Evolutionary conservation across 2,113 vertebrate genomes (phyloP), one percentile per base, ranked within the genome.

Genomic region (Helogale parvula): DNA sequence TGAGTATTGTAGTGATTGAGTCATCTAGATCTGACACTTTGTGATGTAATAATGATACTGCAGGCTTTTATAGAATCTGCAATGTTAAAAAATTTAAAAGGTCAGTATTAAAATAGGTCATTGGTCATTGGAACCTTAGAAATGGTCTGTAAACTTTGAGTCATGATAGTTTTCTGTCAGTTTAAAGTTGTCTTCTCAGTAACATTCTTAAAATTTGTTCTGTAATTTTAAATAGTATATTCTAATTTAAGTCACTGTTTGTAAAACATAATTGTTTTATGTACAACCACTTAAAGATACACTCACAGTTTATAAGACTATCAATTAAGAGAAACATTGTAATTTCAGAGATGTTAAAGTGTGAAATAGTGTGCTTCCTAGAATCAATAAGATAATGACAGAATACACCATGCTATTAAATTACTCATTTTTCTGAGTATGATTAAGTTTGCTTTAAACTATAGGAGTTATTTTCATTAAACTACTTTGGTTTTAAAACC

Each of bases 281-380:
- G 68, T 94, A 80, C n/a, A 45, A 5, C 45, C 54, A 33, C 6
- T 95, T 95, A 60, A 84, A 94, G 95, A 54, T 65, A 76, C 4
- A 92, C 4, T 88, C 25, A 6, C 1, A 57, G 17, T 63, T 93
- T 63, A 38, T 90, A 38, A 76, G 13, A 68, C 10, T 3, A 88
- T 81, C 84, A 71, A 0, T 86, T 77, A 3, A 10, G 52, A 93
- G 63, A 90, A 92, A 60, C 41, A 41, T 31, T 5, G 7, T 71
- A 16, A 80, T 93, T 90, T 93, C 35, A 90, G 88, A 89, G 74
- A 90, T 93, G 72, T 79, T 91, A 94, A 86, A 93, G 66, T 93
- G 19, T 68, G 19, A 72, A 52, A 11, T 63, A 68, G 90, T 17
- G 25, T 68, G 60, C 7, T 38, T 4, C 4, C 7, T 82, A 21